Percentiles rank a stretch among this genome's conserved stretches.
phyloP scores from a whole-genome alignment of 2,888 invertebrate species.

The Acleris emargana region DNA sequence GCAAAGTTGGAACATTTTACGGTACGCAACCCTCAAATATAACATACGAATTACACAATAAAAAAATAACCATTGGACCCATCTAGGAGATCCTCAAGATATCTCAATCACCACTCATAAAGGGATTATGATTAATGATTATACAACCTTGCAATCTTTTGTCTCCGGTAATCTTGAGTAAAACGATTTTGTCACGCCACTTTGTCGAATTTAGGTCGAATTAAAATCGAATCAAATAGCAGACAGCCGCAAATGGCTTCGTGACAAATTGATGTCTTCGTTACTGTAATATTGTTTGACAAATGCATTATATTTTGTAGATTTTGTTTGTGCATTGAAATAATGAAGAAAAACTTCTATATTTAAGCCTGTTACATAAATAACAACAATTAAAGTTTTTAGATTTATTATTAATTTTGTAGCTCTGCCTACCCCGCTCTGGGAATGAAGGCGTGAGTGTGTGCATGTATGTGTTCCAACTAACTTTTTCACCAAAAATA shows the following conservation, averaged over 20 bases:
- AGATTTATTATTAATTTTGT: too few relatives aligned
- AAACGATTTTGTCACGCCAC: slow-evolving; percentile 21
- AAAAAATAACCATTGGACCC: not conserved
- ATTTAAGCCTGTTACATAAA: too few relatives aligned
- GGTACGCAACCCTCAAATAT: too few relatives aligned
- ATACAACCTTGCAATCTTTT: slow-evolving; percentile 1
- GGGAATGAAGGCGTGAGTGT: too few relatives aligned
- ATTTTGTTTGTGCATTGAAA: too few relatives aligned
- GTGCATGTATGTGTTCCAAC: too few relatives aligned
- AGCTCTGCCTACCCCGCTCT: too few relatives aligned
- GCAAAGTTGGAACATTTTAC: too few relatives aligned
- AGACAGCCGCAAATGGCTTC: slow-evolving; percentile 1
- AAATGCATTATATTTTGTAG: not conserved
- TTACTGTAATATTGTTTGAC: not conserved
- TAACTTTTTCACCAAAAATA: too few relatives aligned
- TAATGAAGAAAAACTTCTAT: too few relatives aligned
- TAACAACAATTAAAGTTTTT: too few relatives aligned
- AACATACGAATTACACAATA: not conserved
- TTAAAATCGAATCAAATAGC: slow-evolving; percentile 27
- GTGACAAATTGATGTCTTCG: slow-evolving; percentile 21
- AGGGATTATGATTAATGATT: not conserved
- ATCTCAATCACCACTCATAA: not conserved
- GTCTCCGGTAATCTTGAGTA: slow-evolving; percentile 1
- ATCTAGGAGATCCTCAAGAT: not conserved
- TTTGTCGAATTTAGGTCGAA: slow-evolving; percentile 21